A percentile compares a stretch with the other conserved stretches of the same genome.
Conservation (phyloP, 2,113 vertebrate species). For the Otocyon megalotis region DNA sequence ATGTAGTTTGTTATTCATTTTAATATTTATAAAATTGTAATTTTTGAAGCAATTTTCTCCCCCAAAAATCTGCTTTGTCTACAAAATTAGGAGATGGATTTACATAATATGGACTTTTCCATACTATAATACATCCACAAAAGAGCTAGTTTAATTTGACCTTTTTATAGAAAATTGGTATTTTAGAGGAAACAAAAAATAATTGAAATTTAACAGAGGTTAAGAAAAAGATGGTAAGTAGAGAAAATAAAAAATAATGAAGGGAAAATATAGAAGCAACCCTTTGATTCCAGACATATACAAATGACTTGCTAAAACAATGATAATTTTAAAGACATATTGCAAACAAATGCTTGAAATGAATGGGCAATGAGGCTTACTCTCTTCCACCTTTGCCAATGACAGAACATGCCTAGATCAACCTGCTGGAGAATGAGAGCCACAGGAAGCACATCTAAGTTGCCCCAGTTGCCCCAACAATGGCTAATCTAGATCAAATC, state of each 20-base stretch:
- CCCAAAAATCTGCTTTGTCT: background rate
- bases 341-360: background rate
- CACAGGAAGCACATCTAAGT: background rate
- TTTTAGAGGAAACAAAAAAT: conserved; percentile 20
- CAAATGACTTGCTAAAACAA: background rate
- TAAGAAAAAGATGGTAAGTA: background rate
- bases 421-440: background rate
- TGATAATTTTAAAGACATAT: conserved; percentile 14
- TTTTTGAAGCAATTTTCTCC: conserved; percentile 12
- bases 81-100: background rate
- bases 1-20: background rate
- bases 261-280: background rate
- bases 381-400: background rate
- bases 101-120: background rate
- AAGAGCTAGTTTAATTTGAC: background rate
- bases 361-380: background rate
- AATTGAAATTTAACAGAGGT: background rate
- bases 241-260: conserved; percentile 12
- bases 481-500: background rate
- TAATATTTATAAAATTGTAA: background rate
- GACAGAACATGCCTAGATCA: background rate
- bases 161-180: background rate
- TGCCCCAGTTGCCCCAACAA: background rate
- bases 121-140: background rate
- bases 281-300: background rate